Base-by-base conservation (phyloP, 2,113 vertebrate genomes). In the Myotis lucifugus region DNA sequence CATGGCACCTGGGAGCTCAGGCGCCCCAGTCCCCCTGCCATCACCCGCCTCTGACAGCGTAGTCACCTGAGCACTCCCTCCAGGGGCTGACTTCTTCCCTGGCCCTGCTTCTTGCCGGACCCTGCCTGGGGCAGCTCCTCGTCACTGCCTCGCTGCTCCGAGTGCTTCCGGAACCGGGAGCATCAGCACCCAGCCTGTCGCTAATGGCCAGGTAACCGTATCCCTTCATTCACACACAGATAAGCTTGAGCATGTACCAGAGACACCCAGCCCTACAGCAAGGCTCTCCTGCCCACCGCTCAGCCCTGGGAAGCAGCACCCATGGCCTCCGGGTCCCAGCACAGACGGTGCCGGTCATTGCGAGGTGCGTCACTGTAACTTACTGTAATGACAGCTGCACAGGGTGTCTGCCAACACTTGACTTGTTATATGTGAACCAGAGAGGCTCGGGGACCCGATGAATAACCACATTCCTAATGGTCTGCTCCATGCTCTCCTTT, bases 261-360 rank as follows among this genome's bases (percentile, higher is more conserved):
- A 34, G 92, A 23, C 46, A 3, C 29, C 32, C 21, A 64, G 11
- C 8, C 21, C 14, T 5, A 7, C 0, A 23, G 67, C 25, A 7
- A 42, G 67, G 7, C 0, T 17, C 19, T 74, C 77, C 40, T 15
- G 85, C 21, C 67, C 46, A 18, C 54, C 1, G 84, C 84, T 25
- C 2, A 8, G 84, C 37, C 6, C 54, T 29, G 23, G 19, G 37
- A 19, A 64, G 86, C 72, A 5, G 29, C 69, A 8, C 25, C 40
- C 11, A 1, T 1, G 4, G 18, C 56, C 90, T 67, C 42, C 3
- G 7, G 23, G 21, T 52, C 21, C 14, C 59, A 46, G 70, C 21
- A 37, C 74, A 32, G 42, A 2, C 0, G 2, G 10, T 0, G 15
- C 56, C 0, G 0, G 9, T 11, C 34, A 2, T 1, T 3, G 29